Evolutionary conservation across 2,113 vertebrate genomes (phyloP).

Genomic region (Sporophila hypoxantha): DNA sequence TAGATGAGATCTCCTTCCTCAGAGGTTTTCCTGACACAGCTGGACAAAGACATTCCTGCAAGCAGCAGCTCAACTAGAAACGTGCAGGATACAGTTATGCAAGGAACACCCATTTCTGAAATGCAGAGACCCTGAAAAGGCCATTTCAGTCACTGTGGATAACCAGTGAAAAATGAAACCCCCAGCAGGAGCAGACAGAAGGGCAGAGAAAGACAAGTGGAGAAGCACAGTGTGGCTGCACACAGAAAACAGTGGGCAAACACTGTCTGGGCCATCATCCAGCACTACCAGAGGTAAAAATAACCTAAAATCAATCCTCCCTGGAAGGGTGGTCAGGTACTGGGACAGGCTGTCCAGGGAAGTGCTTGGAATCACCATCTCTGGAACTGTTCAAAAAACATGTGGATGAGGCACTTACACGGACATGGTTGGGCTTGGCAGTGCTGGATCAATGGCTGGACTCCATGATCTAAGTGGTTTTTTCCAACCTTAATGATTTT

Average conservation of each 20-base stretch:
- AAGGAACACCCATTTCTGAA: not conserved
- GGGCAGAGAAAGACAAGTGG: not conserved
- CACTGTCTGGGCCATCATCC: not conserved
- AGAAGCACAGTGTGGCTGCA: not conserved
- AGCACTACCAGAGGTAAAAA: not conserved
- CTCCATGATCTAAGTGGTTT: fast-evolving
- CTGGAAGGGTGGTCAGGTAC: not conserved
- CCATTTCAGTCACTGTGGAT: not conserved
- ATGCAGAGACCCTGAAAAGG: not conserved
- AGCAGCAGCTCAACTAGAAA: not conserved
- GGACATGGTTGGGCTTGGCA: not conserved
- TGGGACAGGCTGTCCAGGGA: not conserved
- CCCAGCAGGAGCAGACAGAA: not conserved
- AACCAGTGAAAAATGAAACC: not conserved
- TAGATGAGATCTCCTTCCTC: not conserved
- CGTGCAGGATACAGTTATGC: not conserved
- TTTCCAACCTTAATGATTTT: too few species aligned
- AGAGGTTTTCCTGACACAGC: not conserved
- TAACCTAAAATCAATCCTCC: not conserved
- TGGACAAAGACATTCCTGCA: not conserved
- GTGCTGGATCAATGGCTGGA: not conserved
- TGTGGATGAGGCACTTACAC: not conserved
- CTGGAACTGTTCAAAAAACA: not conserved
- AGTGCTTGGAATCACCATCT: not conserved
- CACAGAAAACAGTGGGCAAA: not conserved